These are phyloP conservation scores for Plagodis pulveraria DNA, from an alignment of 2,888 invertebrate species.

Conservation along the genomic window DNA sequence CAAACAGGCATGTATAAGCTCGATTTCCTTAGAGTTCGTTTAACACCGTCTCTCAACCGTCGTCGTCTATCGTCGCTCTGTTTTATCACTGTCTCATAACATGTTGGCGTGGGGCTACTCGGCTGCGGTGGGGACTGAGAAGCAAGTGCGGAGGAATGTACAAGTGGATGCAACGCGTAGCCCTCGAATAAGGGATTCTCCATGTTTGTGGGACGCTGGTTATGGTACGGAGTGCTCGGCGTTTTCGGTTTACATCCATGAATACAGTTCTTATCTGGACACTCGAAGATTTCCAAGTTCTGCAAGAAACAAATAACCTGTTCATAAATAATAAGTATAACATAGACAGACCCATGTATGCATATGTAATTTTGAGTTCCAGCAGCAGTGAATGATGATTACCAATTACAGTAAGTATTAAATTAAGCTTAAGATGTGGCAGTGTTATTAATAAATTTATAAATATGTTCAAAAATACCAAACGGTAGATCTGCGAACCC, in stretches of 20 bases:
- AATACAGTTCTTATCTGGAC: conserved; percentile 68
- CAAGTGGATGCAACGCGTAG: conserved; percentile 61
- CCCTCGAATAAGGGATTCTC: conserved; percentile 48
- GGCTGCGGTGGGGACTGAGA: conserved; percentile 90
- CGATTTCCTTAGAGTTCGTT: conserved; percentile 83
- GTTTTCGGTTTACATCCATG: conserved; percentile 53
- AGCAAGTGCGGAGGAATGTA: conserved; percentile 50
- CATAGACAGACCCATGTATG: neutral
- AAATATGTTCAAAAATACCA: no score
- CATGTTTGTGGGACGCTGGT: conserved; percentile 55
- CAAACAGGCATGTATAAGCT: conserved; percentile 89
- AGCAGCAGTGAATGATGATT: no score
- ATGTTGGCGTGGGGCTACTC: conserved; percentile 92
- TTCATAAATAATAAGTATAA: neutral
- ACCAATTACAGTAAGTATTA: no score
- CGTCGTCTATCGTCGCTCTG: conserved; percentile 81
- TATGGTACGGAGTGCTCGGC: conserved; percentile 67
- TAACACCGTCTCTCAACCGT: conserved; percentile 61
- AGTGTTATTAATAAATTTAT: no score
- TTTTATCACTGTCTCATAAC: conserved; percentile 89
- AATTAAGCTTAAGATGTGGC: no score
- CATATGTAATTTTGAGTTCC: neutral
- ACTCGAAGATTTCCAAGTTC: conserved; percentile 71
- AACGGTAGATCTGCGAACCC: no score
- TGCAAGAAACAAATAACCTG: conserved; percentile 34